Evolutionary conservation across 1,140 invertebrate species (phyloP).

Genomic region (Drosophila subpulchrella): DNA sequence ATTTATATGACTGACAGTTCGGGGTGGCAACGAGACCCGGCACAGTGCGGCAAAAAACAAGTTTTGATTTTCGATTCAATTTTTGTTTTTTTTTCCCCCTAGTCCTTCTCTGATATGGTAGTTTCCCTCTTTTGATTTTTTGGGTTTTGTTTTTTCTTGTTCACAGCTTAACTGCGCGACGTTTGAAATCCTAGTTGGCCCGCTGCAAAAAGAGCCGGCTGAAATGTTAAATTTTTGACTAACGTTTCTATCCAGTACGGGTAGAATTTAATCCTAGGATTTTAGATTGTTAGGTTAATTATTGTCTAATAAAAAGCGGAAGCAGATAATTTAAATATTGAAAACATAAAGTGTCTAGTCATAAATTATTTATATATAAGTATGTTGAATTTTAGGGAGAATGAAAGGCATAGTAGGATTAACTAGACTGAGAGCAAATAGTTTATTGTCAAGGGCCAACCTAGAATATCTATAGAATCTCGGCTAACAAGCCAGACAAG

Average conservation of each 20-base stretch:
- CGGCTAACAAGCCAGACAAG: conserved; percentile 11
- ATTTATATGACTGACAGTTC: conserved; percentile 73
- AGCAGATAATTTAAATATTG: too few species aligned
- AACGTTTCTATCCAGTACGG: background rate
- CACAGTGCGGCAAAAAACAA: conserved; percentile 36
- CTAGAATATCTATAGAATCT: background rate
- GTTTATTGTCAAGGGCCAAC: background rate
- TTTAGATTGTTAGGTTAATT: background rate
- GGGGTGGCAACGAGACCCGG: conserved; percentile 35
- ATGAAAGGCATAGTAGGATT: too few species aligned
- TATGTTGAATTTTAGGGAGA: too few species aligned
- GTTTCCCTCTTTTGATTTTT: conserved; percentile 4
- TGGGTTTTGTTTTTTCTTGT: conserved; percentile 9
- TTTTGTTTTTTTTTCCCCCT: background rate
- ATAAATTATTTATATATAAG: too few species aligned
- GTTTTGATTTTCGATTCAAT: conserved; percentile 54
- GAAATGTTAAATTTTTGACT: conserved; percentile 10
- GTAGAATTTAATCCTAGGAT: too few species aligned
- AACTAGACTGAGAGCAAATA: background rate
- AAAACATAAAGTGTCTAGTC: too few species aligned
- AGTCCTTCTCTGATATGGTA: background rate
- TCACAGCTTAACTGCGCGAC: conserved; percentile 33
- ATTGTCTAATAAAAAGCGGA: too few species aligned
- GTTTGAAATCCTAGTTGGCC: conserved; percentile 13
- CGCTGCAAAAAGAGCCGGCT: background rate